Evolutionary conservation across 2,797 vertebrate species (phyloP).

Genomic region (Etheostoma nigrum): DNA sequence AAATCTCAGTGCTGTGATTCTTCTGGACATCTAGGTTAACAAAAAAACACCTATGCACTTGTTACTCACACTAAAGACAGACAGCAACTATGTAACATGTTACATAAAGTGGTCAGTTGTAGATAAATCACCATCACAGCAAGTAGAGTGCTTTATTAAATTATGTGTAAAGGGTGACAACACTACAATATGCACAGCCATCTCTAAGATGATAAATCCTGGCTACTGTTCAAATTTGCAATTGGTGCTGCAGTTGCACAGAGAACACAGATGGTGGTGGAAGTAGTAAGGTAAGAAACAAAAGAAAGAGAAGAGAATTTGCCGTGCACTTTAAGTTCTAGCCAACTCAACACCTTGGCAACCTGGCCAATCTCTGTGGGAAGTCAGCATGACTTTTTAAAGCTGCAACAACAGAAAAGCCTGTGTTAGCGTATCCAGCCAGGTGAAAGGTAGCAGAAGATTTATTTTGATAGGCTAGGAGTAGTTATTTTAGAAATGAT

Average conservation of each 20-base stretch:
- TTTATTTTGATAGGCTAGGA: too few species aligned
- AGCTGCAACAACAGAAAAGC: background rate
- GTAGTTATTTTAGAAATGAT: too few species aligned
- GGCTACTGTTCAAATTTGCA: background rate
- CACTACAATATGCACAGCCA: background rate
- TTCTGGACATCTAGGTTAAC: conserved; percentile 28
- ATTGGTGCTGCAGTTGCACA: background rate
- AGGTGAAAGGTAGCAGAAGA: too few species aligned
- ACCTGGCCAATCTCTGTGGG: background rate
- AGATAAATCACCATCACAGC: conserved; percentile 2
- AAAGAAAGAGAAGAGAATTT: background rate
- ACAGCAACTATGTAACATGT: conserved; percentile 14
- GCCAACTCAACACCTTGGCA: background rate
- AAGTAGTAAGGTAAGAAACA: background rate
- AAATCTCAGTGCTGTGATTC: conserved; percentile 34
- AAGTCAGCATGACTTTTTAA: conserved; percentile 34
- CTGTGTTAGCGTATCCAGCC: too few species aligned
- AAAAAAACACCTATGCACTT: conserved; percentile 52
- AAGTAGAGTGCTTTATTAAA: conserved; percentile 1
- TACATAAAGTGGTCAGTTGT: conserved; percentile 29
- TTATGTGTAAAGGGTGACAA: background rate
- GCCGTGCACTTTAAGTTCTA: background rate
- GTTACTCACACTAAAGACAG: conserved; percentile 20
- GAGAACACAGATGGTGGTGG: background rate
- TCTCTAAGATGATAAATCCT: background rate